Percentiles rank a stretch among this genome's conserved stretches.
Conservation (phyloP, 2,888 invertebrate species). For the Drosophila diplacantha region DNA sequence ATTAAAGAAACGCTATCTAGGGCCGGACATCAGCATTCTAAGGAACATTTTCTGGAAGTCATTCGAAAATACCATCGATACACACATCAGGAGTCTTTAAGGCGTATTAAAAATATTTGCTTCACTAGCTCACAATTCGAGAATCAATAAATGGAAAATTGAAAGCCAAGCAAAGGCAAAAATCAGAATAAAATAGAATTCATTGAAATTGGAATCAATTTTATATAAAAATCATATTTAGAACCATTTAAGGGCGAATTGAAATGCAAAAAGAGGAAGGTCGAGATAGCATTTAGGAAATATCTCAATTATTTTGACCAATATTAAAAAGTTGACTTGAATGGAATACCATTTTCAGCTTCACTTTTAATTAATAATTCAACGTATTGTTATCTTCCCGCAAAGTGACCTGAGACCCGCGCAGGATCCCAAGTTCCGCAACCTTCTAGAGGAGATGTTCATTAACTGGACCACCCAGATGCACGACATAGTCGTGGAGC, state of each 20-base stretch:
- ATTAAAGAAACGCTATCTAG: conserved; percentile 17
- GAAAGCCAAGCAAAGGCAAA: conserved; percentile 32
- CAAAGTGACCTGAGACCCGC: conserved; percentile 40
- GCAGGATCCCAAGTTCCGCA: conserved; percentile 75
- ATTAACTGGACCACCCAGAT: conserved; percentile 93
- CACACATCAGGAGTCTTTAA: conserved; percentile 17
- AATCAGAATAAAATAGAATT: conserved; percentile 43
- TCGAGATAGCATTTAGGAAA: conserved; percentile 39
- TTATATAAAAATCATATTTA: conserved; percentile 30
- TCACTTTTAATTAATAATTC: background rate
- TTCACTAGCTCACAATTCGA: conserved; percentile 7
- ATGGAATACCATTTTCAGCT: background rate
- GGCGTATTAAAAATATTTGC: conserved; percentile 10
- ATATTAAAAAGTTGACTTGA: conserved; percentile 16
- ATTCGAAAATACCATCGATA: background rate
- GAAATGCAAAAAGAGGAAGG: background rate
- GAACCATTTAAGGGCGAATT: background rate
- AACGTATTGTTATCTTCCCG: background rate
- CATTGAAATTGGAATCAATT: conserved; percentile 47
- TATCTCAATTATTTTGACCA: conserved; percentile 41
- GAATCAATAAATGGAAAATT: conserved; percentile 13
- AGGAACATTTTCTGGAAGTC: conserved; percentile 1
- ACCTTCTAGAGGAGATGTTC: conserved; percentile 89
- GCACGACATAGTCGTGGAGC: conserved; percentile 78
- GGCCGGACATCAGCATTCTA: conserved; percentile 1